Evolutionary conservation across 2,797 vertebrate species (phyloP).

Genomic region (Mastacembelus armatus): DNA sequence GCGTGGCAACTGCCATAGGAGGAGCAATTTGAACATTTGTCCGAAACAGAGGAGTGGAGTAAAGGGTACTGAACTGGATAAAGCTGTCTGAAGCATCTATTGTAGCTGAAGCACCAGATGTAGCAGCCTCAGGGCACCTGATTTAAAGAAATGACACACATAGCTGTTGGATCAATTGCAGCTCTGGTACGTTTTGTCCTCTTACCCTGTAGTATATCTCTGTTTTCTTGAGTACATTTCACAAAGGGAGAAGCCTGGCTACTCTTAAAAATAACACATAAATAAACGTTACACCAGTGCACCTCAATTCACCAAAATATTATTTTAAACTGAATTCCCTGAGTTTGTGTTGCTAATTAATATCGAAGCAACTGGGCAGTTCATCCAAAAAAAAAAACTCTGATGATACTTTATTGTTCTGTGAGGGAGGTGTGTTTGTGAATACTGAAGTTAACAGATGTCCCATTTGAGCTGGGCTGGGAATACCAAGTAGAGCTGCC

Average conservation of each 20-base stretch:
- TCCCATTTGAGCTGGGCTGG: conserved; percentile 66
- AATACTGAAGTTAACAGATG: conserved; percentile 72
- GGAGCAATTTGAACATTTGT: conserved; percentile 40
- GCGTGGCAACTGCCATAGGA: neutral
- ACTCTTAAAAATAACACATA: neutral
- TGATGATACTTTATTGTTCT: conserved; percentile 42
- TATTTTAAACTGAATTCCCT: conserved; percentile 25
- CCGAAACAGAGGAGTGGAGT: conserved; percentile 42
- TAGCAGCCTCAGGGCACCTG: conserved; percentile 18
- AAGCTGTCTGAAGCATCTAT: conserved; percentile 47
- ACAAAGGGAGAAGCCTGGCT: neutral
- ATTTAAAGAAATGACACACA: conserved; percentile 8
- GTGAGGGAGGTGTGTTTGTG: conserved; percentile 59
- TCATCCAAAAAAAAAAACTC: conserved; percentile 59
- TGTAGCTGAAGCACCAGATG: conserved; percentile 22
- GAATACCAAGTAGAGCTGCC: conserved; percentile 73
- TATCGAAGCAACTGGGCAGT: conserved; percentile 52
- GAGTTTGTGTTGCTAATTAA: conserved; percentile 59
- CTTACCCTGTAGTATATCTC: conserved; percentile 7
- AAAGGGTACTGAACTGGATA: conserved; percentile 46
- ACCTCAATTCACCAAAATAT: conserved; percentile 1
- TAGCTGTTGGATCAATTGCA: conserved; percentile 17
- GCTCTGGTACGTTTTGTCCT: conserved; percentile 11
- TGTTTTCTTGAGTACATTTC: conserved; percentile 1
- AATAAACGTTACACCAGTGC: neutral